A percentile compares a stretch with the other conserved stretches of the same genome.
phyloP scores from a whole-genome alignment of 2,888 invertebrate genomes.

The Pollenia griseotomentosa region DNA sequence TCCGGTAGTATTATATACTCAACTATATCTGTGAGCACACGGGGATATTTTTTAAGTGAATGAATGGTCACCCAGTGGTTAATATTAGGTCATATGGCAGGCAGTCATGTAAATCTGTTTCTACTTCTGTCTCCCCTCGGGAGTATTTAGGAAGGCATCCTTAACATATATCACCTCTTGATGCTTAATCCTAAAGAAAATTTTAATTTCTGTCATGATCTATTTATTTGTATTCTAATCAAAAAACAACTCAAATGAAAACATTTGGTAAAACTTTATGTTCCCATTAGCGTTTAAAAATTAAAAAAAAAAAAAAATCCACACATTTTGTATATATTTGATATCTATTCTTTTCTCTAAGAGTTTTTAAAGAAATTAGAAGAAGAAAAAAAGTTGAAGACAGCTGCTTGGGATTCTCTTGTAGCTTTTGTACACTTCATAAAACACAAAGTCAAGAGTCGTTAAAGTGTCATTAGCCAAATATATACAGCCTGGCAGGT shows the following conservation, averaged over 20 bases:
- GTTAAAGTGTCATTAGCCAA: constrained; percentile 76
- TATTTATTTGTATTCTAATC: no score
- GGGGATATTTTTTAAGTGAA: no score
- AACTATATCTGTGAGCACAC: no score
- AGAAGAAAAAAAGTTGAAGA: constrained; percentile 24
- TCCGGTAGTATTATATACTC: no score
- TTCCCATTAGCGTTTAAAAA: not conserved
- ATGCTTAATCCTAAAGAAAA: no score
- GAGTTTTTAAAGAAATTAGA: not conserved
- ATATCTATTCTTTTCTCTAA: not conserved
- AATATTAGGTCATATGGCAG: no score
- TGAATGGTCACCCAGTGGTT: no score
- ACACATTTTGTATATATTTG: not conserved
- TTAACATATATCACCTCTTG: no score
- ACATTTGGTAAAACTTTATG: not conserved
- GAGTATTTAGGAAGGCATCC: no score
- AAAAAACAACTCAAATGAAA: not conserved
- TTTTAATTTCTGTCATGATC: no score
- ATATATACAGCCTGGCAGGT: constrained; percentile 49
- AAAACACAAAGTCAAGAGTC: constrained; percentile 75
- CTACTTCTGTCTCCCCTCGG: no score
- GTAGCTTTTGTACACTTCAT: constrained; percentile 69
- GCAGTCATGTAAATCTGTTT: no score
- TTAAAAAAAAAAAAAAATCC: not conserved
- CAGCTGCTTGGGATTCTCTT: constrained; percentile 60